These are phyloP conservation scores for Ophion ventricosus DNA, from an alignment of 2,888 invertebrate genomes.

Conservation along the genomic window DNA sequence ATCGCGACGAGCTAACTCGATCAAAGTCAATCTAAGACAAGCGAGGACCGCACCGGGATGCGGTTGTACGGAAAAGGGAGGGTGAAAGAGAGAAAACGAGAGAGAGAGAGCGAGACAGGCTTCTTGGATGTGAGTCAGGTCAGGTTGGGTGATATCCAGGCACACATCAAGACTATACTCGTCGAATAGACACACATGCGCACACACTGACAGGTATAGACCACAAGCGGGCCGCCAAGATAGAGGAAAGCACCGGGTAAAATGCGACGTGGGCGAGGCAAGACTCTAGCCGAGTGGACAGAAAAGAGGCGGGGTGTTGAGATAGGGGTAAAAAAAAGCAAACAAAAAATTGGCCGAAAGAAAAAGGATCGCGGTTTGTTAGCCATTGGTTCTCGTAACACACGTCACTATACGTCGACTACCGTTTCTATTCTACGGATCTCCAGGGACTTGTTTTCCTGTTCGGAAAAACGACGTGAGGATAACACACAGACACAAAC, in stretches of 20 bases:
- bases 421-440: slow-evolving; percentile 30
- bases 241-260: slow-evolving; percentile 38
- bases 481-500: slow-evolving; percentile 4
- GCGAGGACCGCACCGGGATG: slow-evolving; percentile 31
- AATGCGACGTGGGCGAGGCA: slow-evolving; percentile 48
- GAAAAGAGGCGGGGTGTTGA: slow-evolving; percentile 46
- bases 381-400: slow-evolving; percentile 51
- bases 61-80: slow-evolving; percentile 44
- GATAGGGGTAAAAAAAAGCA: slow-evolving; percentile 30
- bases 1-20: slow-evolving; percentile 65
- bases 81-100: background rate
- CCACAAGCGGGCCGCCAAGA: slow-evolving; percentile 42
- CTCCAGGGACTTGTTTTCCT: slow-evolving; percentile 52
- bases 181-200: slow-evolving; percentile 15
- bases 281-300: slow-evolving; percentile 47
- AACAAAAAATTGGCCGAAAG: slow-evolving; percentile 36
- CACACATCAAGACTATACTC: background rate
- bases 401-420: slow-evolving; percentile 26
- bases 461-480: slow-evolving; percentile 36
- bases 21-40: slow-evolving; percentile 61
- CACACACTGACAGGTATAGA: slow-evolving; percentile 49
- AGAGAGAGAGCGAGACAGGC: background rate
- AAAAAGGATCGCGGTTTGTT: slow-evolving; percentile 63
- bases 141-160: slow-evolving; percentile 36
- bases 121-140: slow-evolving; percentile 46